These are phyloP conservation scores for Engraulis encrasicolus DNA, from an alignment of 2,113 vertebrate species.

Conservation along the genomic window DNA sequence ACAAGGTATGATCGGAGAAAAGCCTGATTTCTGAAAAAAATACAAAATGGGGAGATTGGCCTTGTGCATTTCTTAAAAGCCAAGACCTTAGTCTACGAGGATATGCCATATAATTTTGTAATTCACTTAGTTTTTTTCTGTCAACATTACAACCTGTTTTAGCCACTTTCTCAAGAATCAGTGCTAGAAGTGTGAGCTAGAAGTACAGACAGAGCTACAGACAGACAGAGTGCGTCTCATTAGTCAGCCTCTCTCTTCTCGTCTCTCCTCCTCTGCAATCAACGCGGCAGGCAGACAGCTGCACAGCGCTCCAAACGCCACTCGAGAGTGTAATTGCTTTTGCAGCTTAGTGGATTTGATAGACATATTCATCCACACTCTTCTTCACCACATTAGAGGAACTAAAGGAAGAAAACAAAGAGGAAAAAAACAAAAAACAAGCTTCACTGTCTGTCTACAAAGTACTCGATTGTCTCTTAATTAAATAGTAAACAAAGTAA, in stretches of 20 bases:
- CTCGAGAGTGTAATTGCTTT: conserved; percentile 33
- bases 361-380: neutral
- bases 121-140: no score
- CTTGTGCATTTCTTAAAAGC: no score
- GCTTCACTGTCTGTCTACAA: neutral
- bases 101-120: no score
- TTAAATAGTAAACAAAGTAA: conserved; percentile 26
- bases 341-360: neutral
- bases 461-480: neutral
- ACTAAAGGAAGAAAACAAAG: no score
- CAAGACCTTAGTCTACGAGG: no score
- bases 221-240: conserved; percentile 16
- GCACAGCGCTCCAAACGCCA: neutral
- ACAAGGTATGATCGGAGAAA: no score
- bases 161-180: no score
- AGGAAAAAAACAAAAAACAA: no score
- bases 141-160: no score
- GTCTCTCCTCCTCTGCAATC: neutral
- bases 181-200: no score
- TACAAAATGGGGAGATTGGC: no score
- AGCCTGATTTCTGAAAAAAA: no score
- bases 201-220: neutral
- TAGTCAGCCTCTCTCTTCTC: neutral
- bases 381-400: neutral
- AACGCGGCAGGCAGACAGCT: neutral